Conservation (phyloP, 1,140 invertebrate species). For the Anoplophora glabripennis region DNA sequence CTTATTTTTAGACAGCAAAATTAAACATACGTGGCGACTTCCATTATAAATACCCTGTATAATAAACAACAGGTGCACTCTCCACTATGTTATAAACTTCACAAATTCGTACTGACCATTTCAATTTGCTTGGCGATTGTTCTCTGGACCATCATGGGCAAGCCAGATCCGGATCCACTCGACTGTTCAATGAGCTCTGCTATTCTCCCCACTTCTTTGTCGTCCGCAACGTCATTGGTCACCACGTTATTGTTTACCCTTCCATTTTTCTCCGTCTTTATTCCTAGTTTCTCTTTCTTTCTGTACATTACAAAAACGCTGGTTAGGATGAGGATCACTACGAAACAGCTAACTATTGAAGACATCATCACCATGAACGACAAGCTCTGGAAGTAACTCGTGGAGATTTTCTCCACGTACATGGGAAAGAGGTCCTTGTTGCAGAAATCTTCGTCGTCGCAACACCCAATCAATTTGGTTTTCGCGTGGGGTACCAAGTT, state of each 20-base stretch:
- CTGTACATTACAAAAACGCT: background rate
- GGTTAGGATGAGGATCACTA: too few species aligned
- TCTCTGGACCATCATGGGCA: slow-evolving; percentile 87
- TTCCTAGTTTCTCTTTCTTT: background rate
- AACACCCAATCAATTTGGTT: slow-evolving; percentile 83
- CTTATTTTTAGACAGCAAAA: too few species aligned
- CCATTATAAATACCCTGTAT: too few species aligned
- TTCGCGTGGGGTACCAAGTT: slow-evolving; percentile 72
- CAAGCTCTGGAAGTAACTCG: slow-evolving; percentile 54
- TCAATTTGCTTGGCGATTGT: slow-evolving; percentile 93
- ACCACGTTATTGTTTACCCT: slow-evolving; percentile 48
- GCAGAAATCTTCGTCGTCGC: slow-evolving; percentile 73
- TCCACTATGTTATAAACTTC: too few species aligned
- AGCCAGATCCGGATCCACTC: slow-evolving; percentile 82
- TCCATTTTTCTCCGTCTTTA: slow-evolving; percentile 44
- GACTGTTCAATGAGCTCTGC: slow-evolving; percentile 78
- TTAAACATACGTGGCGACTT: too few species aligned
- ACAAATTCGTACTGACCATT: slow-evolving; percentile 63
- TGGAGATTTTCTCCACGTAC: slow-evolving; percentile 60
- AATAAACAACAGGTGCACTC: too few species aligned
- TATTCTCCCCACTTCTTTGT: slow-evolving; percentile 33
- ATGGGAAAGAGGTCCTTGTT: slow-evolving; percentile 74
- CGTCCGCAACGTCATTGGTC: slow-evolving; percentile 49
- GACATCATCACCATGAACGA: slow-evolving; percentile 62
- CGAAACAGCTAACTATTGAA: background rate